phyloP scores from a whole-genome alignment of 2,888 invertebrate genomes.

The Parnassius orleans region DNA sequence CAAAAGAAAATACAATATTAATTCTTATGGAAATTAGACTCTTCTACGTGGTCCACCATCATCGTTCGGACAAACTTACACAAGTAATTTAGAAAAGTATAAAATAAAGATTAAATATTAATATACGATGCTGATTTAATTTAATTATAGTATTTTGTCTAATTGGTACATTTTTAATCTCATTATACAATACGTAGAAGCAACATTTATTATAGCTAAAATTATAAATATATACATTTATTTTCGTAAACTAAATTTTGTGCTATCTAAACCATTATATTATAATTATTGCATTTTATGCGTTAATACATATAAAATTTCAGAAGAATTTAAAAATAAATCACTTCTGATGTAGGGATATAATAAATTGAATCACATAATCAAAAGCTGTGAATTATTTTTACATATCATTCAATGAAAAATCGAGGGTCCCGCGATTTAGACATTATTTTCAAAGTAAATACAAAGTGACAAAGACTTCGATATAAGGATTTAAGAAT shows the following conservation, averaged over 20 bases:
- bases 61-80: conserved; percentile 7
- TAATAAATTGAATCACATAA: neutral
- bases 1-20: neutral
- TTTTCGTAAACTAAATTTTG: conserved; percentile 33
- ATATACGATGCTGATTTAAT: conserved; percentile 9
- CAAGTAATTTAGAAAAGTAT: conserved; percentile 19
- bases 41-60: conserved; percentile 15
- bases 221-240: conserved; percentile 17
- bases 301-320: conserved; percentile 35
- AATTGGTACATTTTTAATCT: conserved; percentile 22
- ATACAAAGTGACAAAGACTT: conserved; percentile 5
- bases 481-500: no score
- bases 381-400: conserved; percentile 7
- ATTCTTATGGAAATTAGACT: neutral
- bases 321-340: neutral
- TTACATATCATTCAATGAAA: conserved; percentile 26
- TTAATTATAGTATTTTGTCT: conserved; percentile 8
- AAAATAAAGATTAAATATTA: conserved; percentile 6
- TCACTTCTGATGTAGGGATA: neutral
- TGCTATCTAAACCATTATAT: conserved; percentile 55
- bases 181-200: conserved; percentile 21
- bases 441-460: conserved; percentile 26
- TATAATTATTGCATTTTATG: conserved; percentile 67
- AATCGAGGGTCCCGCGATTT: conserved; percentile 32
- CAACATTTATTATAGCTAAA: conserved; percentile 15